Evolutionary conservation across 2,888 invertebrate species (phyloP), one percentile per base, ranked within the genome.

Genomic region (Machimus atricapillus): DNA sequence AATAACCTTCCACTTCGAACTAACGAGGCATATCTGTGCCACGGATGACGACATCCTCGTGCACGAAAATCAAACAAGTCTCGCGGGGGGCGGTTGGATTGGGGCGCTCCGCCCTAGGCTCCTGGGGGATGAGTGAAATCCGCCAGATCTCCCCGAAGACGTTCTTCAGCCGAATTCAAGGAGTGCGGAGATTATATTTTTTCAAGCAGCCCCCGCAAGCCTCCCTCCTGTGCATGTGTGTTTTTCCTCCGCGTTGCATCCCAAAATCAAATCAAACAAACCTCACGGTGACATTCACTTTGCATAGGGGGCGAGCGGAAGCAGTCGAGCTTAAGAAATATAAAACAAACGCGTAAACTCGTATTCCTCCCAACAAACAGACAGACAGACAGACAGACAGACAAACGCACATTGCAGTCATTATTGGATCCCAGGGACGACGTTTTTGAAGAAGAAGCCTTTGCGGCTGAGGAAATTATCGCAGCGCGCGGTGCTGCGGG

Each of bases 401-500:
- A 56, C 58, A 82, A 73, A 83, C 83, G 83, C 83, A 83, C 66
- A 83, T n/a, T 83, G 83, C 83, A 83, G 82, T 58, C 82, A 83
- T 83, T 83, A 83, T 83, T 83, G 83, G 43, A 83, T 83, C 66
- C 66, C 66, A 46, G 83, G 40, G 37, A 83, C 83, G 66, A 83
- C 83, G 73, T 66, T 83, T n/a, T 83, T 83, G 27, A 66, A 31
- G 83, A 40, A 31, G 83, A 37, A 83, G 83, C 83, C 66, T 83
- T 83, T 86, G 78, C 83, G 86, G 87, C 86, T 87, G 46, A 86
- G 87, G 87, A 88, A 88, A 88, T 88, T 88, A 86, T 88, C 88
- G 85, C 88, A 88, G 86, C 83, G 83, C 73, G 87, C 37, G 12
- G 34, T 19, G 23, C 40, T 73, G 73, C 73, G 16, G 27, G 27